phyloP scores from a whole-genome alignment of 2,797 vertebrate species.

The Crocidura indochinensis region DNA sequence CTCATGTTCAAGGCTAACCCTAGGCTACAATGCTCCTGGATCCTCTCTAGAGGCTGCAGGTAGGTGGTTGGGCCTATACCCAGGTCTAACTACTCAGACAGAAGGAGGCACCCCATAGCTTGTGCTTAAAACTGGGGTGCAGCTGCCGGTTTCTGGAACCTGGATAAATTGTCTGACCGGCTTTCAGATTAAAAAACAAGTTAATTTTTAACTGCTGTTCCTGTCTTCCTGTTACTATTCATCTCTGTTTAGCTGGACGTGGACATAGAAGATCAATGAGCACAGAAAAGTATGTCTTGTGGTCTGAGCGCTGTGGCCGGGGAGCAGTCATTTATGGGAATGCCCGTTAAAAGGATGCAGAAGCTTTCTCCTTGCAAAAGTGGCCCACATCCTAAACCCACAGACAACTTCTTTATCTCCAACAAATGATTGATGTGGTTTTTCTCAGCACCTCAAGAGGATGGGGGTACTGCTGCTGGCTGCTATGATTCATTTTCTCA shows the following conservation, averaged over 20 bases:
- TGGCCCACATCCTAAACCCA: not conserved
- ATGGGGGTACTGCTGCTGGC: not conserved
- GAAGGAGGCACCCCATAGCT: not conserved
- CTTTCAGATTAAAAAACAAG: constrained; percentile 5
- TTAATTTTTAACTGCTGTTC: not conserved
- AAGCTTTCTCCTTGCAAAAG: not conserved
- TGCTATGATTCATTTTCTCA: constrained; percentile 40
- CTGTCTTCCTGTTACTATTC: constrained; percentile 50
- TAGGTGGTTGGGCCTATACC: too few relatives aligned
- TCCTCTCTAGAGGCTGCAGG: too few relatives aligned
- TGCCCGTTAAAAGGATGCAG: not conserved
- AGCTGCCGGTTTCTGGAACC: not conserved
- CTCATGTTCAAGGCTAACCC: not conserved
- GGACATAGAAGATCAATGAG: constrained; percentile 6
- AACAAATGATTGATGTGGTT: constrained; percentile 39
- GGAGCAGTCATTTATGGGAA: constrained; percentile 65
- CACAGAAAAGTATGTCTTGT: constrained; percentile 26
- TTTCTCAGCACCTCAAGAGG: not conserved
- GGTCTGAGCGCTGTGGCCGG: constrained; percentile 3
- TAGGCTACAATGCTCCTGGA: too few relatives aligned
- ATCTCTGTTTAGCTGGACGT: not conserved
- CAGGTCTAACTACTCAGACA: not conserved
- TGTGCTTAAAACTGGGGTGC: not conserved
- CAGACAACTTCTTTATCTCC: not conserved
- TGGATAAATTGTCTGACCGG: constrained; percentile 30